Base-by-base conservation (phyloP, 2,888 invertebrate species). In the Nudaria mundana region DNA sequence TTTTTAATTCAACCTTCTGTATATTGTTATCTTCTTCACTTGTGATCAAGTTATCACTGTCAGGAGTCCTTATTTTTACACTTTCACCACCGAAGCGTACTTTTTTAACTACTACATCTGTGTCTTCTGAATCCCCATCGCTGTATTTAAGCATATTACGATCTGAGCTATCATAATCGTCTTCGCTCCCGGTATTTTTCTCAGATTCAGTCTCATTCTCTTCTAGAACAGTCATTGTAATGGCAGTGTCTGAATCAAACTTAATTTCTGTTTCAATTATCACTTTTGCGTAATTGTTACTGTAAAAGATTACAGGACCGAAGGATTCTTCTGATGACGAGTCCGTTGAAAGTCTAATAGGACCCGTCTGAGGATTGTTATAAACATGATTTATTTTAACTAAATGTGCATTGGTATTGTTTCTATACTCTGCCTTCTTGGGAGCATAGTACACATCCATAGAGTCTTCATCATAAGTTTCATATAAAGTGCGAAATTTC, bases 1-100 rank as follows among this genome's bases (percentile, higher is more conserved):
- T 66, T 30, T 64, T 62, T 7, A 44, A 37, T 37, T 38, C 33
- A 51, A 58, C 61, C 23, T 63, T 74, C 13, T 72, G 63, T 70
- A 30, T 58, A 23, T 31, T 75, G n/a, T n/a, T n/a, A 44, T 90
- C 90, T 24, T 89, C 90, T 64, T 91, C 91, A 58, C 91, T 91
- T 7, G 90, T 88, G 31, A 90, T 86, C 16, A 92, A 83, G 37
- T 92, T 93, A 66, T 95, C 95, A 71, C 95, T 95, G 56, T 96
- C 96, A 0, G 96, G 96, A 8, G 96, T 96, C 48, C 96, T 86
- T 76, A 96, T 91, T 85, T 96, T 96, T 3, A 96, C 93, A 49
- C 94, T 91, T 80, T 96, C 96, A n/a, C 96, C 96, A 3, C 96
- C 96, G 57, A 96, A 96, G 32, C 94, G 92, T 5, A 96, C 96